These are phyloP conservation scores for Probosciger aterrimus DNA, from an alignment of 2,113 vertebrate species.

Conservation along the genomic window DNA sequence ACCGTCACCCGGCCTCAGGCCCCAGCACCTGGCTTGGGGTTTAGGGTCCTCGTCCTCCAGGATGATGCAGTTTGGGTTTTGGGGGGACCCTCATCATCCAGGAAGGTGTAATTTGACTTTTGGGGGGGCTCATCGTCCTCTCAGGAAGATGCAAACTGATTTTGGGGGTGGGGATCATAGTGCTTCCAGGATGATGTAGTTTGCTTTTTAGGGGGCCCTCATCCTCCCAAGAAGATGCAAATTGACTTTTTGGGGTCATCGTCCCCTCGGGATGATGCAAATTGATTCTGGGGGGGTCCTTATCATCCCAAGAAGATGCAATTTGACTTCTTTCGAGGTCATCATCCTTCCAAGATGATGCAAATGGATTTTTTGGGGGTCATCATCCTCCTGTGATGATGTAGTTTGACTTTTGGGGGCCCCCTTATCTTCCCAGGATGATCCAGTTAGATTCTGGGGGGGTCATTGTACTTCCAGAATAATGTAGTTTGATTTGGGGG, in stretches of 20 bases:
- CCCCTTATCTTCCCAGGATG: not conserved
- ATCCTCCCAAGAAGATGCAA: accelerated
- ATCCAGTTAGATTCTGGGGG: not conserved
- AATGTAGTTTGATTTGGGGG: not conserved
- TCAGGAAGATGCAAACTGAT: too few species aligned
- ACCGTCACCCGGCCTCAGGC: not conserved
- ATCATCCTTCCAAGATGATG: accelerated
- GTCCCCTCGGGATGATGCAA: not conserved
- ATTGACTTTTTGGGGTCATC: not conserved
- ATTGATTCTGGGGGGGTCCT: not conserved
- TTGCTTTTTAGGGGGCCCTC: not conserved
- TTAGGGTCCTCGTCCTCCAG: not conserved
- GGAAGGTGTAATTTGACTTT: accelerated
- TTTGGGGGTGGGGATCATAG: not conserved
- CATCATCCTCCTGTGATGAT: too few species aligned
- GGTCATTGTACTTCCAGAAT: not conserved
- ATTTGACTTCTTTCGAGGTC: accelerated
- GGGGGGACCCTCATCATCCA: accelerated
- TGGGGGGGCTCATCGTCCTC: accelerated
- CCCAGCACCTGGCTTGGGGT: not conserved
- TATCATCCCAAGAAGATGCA: too few species aligned
- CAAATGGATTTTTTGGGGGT: too few species aligned
- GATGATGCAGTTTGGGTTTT: not conserved
- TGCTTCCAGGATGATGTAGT: accelerated
- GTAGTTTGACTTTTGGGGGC: not conserved